Conservation (phyloP, 2,888 invertebrate genomes). For the Allolobophora icterica region DNA sequence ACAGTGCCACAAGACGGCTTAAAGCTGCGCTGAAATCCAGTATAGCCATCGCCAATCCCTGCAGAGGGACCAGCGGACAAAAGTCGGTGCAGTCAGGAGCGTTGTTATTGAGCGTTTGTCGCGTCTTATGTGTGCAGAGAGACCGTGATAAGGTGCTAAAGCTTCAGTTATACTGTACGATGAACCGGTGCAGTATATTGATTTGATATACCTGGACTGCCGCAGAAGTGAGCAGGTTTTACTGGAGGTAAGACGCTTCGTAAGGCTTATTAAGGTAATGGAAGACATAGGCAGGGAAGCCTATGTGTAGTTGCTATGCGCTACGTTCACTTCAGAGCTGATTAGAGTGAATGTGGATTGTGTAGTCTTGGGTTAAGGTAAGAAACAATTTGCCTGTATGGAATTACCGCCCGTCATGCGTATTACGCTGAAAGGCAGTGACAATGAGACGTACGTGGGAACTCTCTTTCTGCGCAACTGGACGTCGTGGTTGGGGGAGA, state of each 20-base stretch:
- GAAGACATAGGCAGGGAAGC: neutral
- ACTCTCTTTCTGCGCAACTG: constrained; percentile 45
- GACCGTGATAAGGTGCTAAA: neutral
- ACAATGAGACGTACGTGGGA: constrained; percentile 47
- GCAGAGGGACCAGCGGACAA: neutral
- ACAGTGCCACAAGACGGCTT: neutral
- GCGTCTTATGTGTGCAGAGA: neutral
- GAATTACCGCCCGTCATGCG: constrained; percentile 38
- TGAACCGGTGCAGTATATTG: neutral
- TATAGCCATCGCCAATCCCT: neutral
- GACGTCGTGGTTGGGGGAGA: constrained; percentile 31
- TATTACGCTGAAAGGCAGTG: constrained; percentile 42
- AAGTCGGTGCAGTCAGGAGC: neutral
- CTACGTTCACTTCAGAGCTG: neutral
- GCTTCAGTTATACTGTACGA: neutral
- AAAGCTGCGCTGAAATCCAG: neutral
- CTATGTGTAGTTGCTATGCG: no score
- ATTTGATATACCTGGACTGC: neutral
- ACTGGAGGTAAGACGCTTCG: neutral
- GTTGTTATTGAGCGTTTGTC: neutral
- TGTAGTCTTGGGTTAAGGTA: neutral
- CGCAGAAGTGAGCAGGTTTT: neutral
- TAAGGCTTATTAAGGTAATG: neutral
- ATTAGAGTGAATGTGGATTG: neutral
- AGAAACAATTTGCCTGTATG: neutral